Evolutionary conservation across 2,888 invertebrate genomes (phyloP).

Genomic region (Erynnis tages): DNA sequence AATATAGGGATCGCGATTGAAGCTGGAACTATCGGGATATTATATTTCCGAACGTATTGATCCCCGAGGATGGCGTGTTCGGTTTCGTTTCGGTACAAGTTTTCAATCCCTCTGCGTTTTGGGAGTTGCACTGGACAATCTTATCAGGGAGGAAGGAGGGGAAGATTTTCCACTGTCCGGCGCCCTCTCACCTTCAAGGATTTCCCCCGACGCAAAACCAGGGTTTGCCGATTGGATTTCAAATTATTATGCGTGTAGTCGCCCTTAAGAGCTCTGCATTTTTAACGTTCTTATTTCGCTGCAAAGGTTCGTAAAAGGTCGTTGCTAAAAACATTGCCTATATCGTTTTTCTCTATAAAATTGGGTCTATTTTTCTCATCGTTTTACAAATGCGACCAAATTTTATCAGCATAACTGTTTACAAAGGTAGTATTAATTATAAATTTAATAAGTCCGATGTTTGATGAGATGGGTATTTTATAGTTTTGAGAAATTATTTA

Average conservation of each 20-base stretch:
- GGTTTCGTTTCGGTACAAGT: slow-evolving; percentile 76
- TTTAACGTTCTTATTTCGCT: slow-evolving; percentile 24
- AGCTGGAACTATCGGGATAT: slow-evolving; percentile 69
- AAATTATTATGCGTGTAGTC: slow-evolving; percentile 72
- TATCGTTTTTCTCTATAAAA: not conserved
- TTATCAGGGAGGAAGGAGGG: slow-evolving; percentile 70
- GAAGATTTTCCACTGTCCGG: slow-evolving; percentile 77
- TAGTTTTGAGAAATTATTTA: too few relatives aligned
- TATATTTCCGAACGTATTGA: slow-evolving; percentile 78
- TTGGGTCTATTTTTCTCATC: not conserved
- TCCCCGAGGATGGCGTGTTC: slow-evolving; percentile 73
- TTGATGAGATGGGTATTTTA: too few relatives aligned
- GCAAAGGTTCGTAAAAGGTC: not conserved
- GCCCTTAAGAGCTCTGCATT: slow-evolving; percentile 53
- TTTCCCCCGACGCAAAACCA: slow-evolving; percentile 63
- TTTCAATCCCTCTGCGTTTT: slow-evolving; percentile 79
- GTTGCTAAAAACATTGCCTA: not conserved
- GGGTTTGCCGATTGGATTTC: slow-evolving; percentile 68
- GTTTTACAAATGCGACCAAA: too few relatives aligned
- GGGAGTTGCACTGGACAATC: slow-evolving; percentile 81
- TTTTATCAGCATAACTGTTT: too few relatives aligned
- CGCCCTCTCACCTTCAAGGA: slow-evolving; percentile 72
- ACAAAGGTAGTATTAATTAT: too few relatives aligned
- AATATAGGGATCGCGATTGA: slow-evolving; percentile 54
- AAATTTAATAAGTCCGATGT: not conserved